phyloP scores from a whole-genome alignment of 2,888 invertebrate species.

The Seladonia tumulorum region DNA sequence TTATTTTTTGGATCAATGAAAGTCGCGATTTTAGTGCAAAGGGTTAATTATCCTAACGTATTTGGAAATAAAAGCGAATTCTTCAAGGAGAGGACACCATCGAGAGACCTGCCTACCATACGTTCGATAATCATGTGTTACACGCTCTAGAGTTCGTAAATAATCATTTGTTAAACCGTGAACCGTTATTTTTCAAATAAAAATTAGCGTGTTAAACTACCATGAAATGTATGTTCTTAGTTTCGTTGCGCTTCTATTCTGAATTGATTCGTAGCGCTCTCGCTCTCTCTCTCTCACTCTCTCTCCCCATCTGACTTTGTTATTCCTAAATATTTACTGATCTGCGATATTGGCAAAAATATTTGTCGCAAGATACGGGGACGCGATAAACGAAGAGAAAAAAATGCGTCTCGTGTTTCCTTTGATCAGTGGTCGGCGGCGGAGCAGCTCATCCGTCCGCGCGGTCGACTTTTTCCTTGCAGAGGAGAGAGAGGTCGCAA shows the following conservation, averaged over 20 bases:
- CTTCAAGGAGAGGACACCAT: slow-evolving; percentile 40
- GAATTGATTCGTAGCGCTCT: slow-evolving; percentile 1
- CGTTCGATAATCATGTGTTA: neutral
- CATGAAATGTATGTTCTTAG: neutral
- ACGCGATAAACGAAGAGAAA: slow-evolving; percentile 27
- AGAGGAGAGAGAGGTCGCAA: slow-evolving; percentile 80
- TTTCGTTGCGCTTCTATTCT: neutral
- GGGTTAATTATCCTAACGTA: neutral
- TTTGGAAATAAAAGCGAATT: neutral
- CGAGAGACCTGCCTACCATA: slow-evolving; percentile 47
- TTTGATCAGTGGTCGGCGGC: slow-evolving; percentile 53
- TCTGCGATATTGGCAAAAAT: neutral
- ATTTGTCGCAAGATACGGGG: neutral
- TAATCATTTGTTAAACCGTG: neutral
- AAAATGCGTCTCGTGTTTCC: slow-evolving; percentile 55
- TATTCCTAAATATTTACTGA: neutral
- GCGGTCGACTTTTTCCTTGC: slow-evolving; percentile 65
- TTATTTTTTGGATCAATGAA: neutral
- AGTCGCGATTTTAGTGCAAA: neutral
- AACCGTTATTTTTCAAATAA: neutral
- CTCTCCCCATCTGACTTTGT: neutral
- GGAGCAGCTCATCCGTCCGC: slow-evolving; percentile 50
- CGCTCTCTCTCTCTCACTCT: slow-evolving; percentile 24
- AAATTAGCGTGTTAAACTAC: neutral
- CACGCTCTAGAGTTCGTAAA: neutral